Evolutionary conservation across 2,888 invertebrate genomes (phyloP).

Genomic region (Gari tellinella): DNA sequence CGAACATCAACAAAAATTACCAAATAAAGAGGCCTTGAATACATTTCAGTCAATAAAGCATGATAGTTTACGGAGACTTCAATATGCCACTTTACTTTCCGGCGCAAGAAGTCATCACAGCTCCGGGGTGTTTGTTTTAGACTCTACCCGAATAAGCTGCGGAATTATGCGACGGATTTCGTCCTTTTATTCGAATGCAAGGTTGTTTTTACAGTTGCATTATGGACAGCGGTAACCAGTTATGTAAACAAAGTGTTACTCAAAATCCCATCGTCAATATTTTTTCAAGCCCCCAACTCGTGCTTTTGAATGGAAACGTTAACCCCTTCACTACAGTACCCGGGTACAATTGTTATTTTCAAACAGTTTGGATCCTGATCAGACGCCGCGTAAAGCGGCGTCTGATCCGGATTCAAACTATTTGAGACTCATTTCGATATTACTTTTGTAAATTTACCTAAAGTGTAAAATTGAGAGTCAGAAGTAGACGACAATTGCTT

Average conservation of each 20-base stretch:
- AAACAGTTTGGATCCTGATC: too few relatives aligned
- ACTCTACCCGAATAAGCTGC: slow-evolving; percentile 39
- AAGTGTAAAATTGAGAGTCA: too few relatives aligned
- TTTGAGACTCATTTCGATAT: too few relatives aligned
- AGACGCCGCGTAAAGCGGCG: too few relatives aligned
- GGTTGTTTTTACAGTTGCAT: slow-evolving; percentile 61
- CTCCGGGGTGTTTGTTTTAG: slow-evolving; percentile 43
- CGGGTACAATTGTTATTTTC: too few relatives aligned
- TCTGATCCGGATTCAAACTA: too few relatives aligned
- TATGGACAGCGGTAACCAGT: slow-evolving; percentile 55
- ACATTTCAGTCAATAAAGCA: slow-evolving; percentile 46
- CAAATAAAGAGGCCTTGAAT: slow-evolving; percentile 43
- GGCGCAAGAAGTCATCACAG: slow-evolving; percentile 33
- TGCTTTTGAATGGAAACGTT: slow-evolving; percentile 35
- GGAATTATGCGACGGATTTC: slow-evolving; percentile 38
- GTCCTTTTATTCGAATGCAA: slow-evolving; percentile 50
- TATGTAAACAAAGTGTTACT: slow-evolving; percentile 62
- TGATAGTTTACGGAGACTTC: slow-evolving; percentile 28
- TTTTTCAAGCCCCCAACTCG: slow-evolving; percentile 58
- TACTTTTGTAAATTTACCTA: too few relatives aligned
- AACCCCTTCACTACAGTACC: too few relatives aligned
- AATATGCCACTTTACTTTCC: slow-evolving; percentile 46
- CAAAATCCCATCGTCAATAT: slow-evolving; percentile 56
- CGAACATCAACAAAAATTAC: slow-evolving; percentile 57
- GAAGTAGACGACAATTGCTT: too few relatives aligned